Conservation (phyloP, 2,113 vertebrate species). For the Crotophaga sulcirostris region DNA sequence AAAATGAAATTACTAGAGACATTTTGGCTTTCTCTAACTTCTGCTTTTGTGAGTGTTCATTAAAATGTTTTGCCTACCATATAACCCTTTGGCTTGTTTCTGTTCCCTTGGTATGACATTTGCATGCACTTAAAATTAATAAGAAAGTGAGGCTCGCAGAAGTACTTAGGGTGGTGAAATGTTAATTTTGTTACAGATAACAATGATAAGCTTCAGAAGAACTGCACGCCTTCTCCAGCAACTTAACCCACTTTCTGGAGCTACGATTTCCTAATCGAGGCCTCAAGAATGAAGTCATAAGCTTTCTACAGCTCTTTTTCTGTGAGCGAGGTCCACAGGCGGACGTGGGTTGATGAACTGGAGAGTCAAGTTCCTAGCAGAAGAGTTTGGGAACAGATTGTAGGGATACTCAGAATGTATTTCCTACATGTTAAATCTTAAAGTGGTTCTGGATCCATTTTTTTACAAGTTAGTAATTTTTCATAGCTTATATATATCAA, state of each 20-base stretch:
- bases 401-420: neutral
- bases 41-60: neutral
- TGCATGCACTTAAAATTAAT: neutral
- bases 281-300: neutral
- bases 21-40: neutral
- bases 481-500: neutral
- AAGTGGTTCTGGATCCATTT: neutral
- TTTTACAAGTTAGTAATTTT: neutral
- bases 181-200: neutral
- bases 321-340: neutral
- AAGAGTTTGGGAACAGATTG: neutral
- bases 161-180: neutral
- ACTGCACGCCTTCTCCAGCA: neutral
- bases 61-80: conserved; percentile 4
- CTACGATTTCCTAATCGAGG: neutral
- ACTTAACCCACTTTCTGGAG: neutral
- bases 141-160: neutral
- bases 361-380: neutral
- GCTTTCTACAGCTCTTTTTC: neutral
- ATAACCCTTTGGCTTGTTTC: conserved; percentile 18
- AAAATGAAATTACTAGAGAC: neutral
- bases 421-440: neutral
- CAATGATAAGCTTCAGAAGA: neutral
- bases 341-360: neutral
- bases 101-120: conserved; percentile 11